A percentile compares a stretch with the other conserved stretches of the same genome.
phyloP scores from a whole-genome alignment of 1,140 invertebrate genomes.

The Caenorhabditis inopinata region DNA sequence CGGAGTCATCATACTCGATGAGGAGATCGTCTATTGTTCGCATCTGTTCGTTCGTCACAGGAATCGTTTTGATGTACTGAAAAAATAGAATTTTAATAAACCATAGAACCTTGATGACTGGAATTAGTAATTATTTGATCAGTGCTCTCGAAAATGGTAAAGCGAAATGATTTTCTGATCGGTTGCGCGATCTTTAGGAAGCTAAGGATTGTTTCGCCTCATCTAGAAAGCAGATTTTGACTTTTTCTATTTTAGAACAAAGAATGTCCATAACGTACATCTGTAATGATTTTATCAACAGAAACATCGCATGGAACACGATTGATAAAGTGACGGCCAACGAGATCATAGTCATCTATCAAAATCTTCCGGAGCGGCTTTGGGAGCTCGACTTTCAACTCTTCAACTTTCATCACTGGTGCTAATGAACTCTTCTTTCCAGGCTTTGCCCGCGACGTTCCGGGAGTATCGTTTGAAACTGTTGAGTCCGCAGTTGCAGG shows the following conservation, averaged over 20 bases:
- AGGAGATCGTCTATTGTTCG: neutral
- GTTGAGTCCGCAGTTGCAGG: too few species aligned
- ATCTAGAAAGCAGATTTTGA: too few species aligned
- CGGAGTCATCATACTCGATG: neutral
- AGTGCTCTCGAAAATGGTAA: too few species aligned
- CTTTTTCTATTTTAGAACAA: neutral
- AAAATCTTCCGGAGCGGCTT: neutral
- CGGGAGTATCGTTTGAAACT: too few species aligned
- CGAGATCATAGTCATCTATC: neutral
- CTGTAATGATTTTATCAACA: neutral
- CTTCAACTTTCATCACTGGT: neutral
- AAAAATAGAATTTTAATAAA: neutral
- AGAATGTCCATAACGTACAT: neutral
- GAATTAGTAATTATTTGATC: too few species aligned
- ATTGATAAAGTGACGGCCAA: neutral
- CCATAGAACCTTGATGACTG: too few species aligned
- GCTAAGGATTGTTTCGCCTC: too few species aligned
- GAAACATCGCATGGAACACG: neutral
- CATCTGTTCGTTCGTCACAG: neutral
- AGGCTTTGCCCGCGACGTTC: too few species aligned
- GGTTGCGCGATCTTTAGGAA: too few species aligned
- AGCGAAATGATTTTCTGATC: too few species aligned
- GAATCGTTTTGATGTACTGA: conserved; percentile 9
- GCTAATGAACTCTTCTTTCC: too few species aligned
- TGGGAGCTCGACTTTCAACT: neutral